Conservation (phyloP, 2,888 invertebrate genomes). For the Ochropacha duplaris region DNA sequence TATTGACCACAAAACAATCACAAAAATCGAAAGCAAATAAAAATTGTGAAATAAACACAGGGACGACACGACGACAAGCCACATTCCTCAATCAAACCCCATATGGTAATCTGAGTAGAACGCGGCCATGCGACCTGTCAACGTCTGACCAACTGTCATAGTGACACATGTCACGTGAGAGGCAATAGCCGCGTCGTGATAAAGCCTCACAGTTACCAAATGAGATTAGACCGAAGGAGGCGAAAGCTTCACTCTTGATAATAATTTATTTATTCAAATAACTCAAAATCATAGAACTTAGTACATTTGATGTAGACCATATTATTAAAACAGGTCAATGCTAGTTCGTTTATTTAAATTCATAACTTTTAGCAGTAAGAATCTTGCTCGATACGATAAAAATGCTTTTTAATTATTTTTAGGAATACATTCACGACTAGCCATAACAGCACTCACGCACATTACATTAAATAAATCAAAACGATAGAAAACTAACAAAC, state of each 20-base stretch:
- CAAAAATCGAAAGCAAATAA: slow-evolving; percentile 45
- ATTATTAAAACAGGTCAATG: neutral
- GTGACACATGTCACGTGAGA: slow-evolving; percentile 37
- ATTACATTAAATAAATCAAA: neutral
- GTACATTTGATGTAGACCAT: neutral
- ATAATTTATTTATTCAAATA: slow-evolving; percentile 22
- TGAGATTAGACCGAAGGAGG: slow-evolving; percentile 95
- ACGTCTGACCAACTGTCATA: slow-evolving; percentile 34
- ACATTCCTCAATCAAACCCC: slow-evolving; percentile 87
- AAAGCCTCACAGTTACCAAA: slow-evolving; percentile 98
- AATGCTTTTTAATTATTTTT: neutral
- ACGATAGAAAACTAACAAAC: neutral
- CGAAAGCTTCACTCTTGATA: slow-evolving; percentile 60
- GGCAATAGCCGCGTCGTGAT: slow-evolving; percentile 54
- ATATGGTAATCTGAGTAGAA: slow-evolving; percentile 92
- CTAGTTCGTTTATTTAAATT: neutral
- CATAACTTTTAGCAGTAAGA: too few relatives aligned
- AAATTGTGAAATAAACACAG: slow-evolving; percentile 62
- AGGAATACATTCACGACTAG: neutral
- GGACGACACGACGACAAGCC: slow-evolving; percentile 79
- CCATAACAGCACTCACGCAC: neutral
- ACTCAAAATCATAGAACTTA: neutral
- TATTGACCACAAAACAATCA: slow-evolving; percentile 24
- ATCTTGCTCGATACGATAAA: neutral
- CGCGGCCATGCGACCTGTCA: slow-evolving; percentile 44